Evolutionary conservation across 2,113 vertebrate genomes (phyloP), one percentile per base, ranked within the genome.

Genomic region (Cyphomyrus plagiostoma): DNA sequence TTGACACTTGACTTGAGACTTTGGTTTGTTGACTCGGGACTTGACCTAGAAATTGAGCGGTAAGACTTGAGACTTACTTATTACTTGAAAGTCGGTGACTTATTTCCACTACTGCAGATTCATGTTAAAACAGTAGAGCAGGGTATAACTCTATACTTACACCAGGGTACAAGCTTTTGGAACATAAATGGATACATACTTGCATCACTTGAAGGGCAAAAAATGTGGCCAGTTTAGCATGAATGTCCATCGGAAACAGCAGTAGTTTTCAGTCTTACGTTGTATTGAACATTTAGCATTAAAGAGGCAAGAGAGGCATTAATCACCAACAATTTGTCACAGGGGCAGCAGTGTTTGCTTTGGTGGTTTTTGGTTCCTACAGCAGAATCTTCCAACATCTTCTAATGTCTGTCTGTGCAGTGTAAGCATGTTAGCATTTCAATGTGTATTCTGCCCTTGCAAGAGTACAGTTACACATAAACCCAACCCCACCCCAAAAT

Each of bases 401-500:
- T 35, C 42, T 48, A 45, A 84, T 45, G 42, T 48, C 82, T 48
- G 45, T 84, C 42, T 84, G 45, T 46, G 82, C 45, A 84, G 21
- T 48, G 21, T 84, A 42, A 52, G n/a, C 26, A 6, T 30, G 49
- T 86, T 49, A 86, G 49, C 48, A 52, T 52, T 35, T 86, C 42
- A 50, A 53, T 86, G 49, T 86, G 85, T 86, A 86, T 48, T 52
- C n/a, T 86, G 85, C 49, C 85, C n/a, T 48, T 84, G 21, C 80
- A 48, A 83, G 39, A 48, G 80, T 42, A 45, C 39, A 74, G 17
- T 30, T 83, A 84, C 82, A 84, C 82, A 48, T 21, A 84, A 84
- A 21, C 82, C 45, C 35, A 80, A 1, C 13, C 3, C 3, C 50
- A 4, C 49, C 49, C 11, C 11, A 50, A 50, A 50, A 50, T 4